Base-by-base conservation (phyloP, 2,797 vertebrate species). In the Tolypeutes matacus region DNA sequence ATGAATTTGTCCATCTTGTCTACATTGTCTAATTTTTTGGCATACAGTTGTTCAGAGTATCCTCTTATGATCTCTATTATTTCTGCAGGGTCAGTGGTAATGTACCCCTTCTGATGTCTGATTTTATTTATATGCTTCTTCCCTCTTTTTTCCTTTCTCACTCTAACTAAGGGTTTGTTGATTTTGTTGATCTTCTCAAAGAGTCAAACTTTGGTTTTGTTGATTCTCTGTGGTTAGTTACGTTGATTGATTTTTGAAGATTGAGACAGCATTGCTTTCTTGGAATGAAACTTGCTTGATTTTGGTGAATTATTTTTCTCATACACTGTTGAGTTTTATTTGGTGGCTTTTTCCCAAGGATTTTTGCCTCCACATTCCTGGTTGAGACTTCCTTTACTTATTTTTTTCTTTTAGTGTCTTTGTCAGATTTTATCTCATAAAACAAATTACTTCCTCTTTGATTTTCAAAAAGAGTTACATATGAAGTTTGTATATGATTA, bases 381-480 rank as follows among this genome's bases (percentile, higher is more conserved):
- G 86, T 31, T 76, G 67, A 3, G 51, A 29, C 27, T 53, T 7
- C 39, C 8, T 39, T 82, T 64, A 84, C 39, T 39, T 31, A 73
- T 92, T 89, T 67, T 77, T 92, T 89, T 73, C 12, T 53, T 89
- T 84, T 76, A n/a, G 39, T 65, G 31, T 42, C 36, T 27, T 77
- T 76, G 27, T 67, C 25, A 84, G n/a, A 1, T 65, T 86, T 67
- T 86, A 39, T 49, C 29, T 89, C 46, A 70, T 75, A 76, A 80
- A 84, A 87, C 9, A 87, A 60, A 5, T 80, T 65, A 85, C 2
- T 58, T 31, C 39, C n/a, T 72, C 5, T 81, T 88, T 42, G 46
- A 65, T 58, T 84, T 94, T 84, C 72, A 93, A 95, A 7, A 67
- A 12, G 21, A 60, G 89, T 87, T 87, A 64, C 20, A 11, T 67